Base-by-base conservation (phyloP, 2,797 vertebrate genomes). In the Enteromius argenteus region DNA sequence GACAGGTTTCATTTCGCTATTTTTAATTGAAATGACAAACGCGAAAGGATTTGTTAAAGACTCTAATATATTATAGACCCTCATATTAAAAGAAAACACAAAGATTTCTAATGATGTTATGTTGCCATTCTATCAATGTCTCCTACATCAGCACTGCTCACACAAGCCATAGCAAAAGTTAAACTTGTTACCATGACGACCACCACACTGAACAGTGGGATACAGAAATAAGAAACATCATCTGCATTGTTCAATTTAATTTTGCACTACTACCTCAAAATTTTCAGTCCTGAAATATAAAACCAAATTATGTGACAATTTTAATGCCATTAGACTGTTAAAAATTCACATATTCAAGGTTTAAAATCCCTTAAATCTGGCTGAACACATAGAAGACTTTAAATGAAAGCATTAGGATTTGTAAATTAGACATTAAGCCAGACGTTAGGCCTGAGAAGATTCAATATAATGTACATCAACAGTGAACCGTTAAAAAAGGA, bases 81-180 rank as follows among this genome's bases (percentile, higher is more conserved):
- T 79, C 5, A 46, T 23, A 46, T 46, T 35, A 35, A 53, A 27
- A 30, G n/a, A 35, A 66, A 66, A 27, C 56, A 44, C 23, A 46
- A 13, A 51, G 56, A 66, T 30, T 53, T 68, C 30, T 68, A 68
- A 80, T 46, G 4, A 68, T 68, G 35, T 58, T 37, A 42, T 23
- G 3, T 23, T 23, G 39, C 19, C 3, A 0, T 32, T 88, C 89
- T 87, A 89, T 89, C 75, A 81, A 92, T 85, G 90, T 85, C 88
- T 91, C 89, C 85, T 81, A 49, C 90, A 90, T 94, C 92, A 94
- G 90, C 88, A 79, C 83, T 91, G 76, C 90, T 91, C 88, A 87
- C 81, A 88, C 90, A 90, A 92, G 87, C 93, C 94, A 95, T 94
- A 90, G 94, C 93, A 95, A 95, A 93, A 94, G 91, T 92, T 95